Base-by-base conservation (phyloP, 2,797 vertebrate species). In the Sebastes iracundus region DNA sequence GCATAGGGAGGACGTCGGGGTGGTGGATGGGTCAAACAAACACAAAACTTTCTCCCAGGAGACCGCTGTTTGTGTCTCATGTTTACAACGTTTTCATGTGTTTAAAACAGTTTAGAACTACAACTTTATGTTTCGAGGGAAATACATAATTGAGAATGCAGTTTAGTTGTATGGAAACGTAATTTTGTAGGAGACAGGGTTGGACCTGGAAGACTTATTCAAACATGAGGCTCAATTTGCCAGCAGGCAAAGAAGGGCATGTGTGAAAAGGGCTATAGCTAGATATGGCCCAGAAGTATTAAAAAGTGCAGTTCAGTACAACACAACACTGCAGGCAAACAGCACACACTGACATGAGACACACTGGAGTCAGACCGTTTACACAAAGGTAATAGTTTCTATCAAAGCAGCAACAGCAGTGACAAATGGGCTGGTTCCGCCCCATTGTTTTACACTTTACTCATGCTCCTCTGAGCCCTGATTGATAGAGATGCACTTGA, bases 361-460 rank as follows among this genome's bases (percentile, higher is more conserved):
- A 56, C 69, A 60, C 30, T 70, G 38, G 52, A 72, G 55, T 63
- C 71, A 49, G 38, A 75, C 32, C 52, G 76, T 84, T 84, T 82
- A 77, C 69, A 86, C 71, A 78, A 20, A 83, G 74, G 59, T 82
- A 81, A 86, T 83, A 68, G 87, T 72, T 87, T 83, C 82, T 72
- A 83, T 86, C 79, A 85, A 42, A 73, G 82, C 73, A 75, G 68
- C 56, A 64, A 13, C 72, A 82, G 65, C 77, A 81, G 78, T 92
- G 93, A 94, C 75, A 76, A 84, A 92, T 90, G 87, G 71, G 23
- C 56, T 11, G 20, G 92, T 94, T 94, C 88, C 63, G 38, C 91
- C 62, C 70, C 92, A 93, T 88, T 90, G 87, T 92, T 80, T 84
- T 60, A 87, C 79, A 87, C 87, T 90, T 84, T 81, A 79, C 82